These are phyloP conservation scores for Onchidella celtica DNA, from an alignment of 2,888 invertebrate genomes.

Conservation along the genomic window DNA sequence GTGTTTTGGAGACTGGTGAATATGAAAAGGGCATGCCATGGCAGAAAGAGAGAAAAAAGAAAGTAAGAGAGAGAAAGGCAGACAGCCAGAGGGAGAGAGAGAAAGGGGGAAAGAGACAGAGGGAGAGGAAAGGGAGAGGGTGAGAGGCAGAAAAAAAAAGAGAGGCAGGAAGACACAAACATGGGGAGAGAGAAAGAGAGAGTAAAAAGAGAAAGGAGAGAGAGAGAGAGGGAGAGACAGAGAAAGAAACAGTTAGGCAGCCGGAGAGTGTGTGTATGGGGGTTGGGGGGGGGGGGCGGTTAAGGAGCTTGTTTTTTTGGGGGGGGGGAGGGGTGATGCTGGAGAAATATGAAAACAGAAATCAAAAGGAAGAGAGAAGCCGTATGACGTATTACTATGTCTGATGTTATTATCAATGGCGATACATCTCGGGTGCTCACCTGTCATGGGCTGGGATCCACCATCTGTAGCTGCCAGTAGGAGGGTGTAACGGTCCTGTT, in stretches of 20 bases:
- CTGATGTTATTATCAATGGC: too few relatives aligned
- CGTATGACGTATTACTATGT: too few relatives aligned
- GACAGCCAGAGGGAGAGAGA: not conserved
- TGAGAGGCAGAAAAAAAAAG: not conserved
- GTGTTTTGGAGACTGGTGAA: not conserved
- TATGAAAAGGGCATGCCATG: not conserved
- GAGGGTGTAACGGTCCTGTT: constrained; percentile 66
- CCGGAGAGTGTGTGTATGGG: not conserved
- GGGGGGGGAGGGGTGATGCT: too few relatives aligned
- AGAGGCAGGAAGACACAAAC: not conserved
- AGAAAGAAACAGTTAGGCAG: not conserved
- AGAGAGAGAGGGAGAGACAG: not conserved
- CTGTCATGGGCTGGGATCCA: constrained; percentile 67
- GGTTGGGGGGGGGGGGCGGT: too few relatives aligned
- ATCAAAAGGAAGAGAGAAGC: too few relatives aligned
- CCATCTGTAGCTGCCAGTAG: constrained; percentile 69
- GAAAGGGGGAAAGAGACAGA: not conserved
- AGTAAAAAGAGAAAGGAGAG: not conserved
- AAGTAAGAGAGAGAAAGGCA: not conserved
- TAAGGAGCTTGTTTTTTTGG: too few relatives aligned
- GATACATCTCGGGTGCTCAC: too few relatives aligned
- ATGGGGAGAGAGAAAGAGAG: not conserved
- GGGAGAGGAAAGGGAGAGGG: not conserved
- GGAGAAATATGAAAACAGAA: too few relatives aligned
- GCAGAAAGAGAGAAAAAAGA: not conserved